Evolutionary conservation across 2,888 invertebrate genomes (phyloP).

Genomic region (Hydraecia micacea): DNA sequence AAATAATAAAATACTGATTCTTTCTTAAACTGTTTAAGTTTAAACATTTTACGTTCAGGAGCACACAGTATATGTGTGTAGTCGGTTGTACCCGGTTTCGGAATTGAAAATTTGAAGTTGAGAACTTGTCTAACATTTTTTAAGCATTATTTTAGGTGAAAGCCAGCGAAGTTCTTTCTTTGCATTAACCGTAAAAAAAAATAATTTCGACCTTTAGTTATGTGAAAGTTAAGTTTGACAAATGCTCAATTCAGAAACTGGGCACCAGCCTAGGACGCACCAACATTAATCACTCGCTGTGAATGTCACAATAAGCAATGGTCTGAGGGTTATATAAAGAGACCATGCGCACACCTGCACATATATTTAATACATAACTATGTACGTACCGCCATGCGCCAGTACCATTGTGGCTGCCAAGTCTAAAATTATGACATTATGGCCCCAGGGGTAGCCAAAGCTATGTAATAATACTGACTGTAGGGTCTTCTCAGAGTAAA

Average conservation of each 20-base stretch:
- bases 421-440: not conserved
- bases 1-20: not conserved
- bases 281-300: not conserved
- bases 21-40: not conserved
- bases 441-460: not conserved
- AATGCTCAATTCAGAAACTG: not conserved
- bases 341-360: not conserved
- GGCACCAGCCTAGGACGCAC: not conserved
- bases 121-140: not conserved
- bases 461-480: too few species aligned
- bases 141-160: not conserved
- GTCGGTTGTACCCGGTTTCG: not conserved
- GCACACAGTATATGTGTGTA: not conserved
- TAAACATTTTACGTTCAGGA: not conserved
- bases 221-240: not conserved
- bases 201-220: not conserved
- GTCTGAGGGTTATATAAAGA: not conserved
- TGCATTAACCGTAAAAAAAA: not conserved
- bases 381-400: not conserved
- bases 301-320: constrained; percentile 2
- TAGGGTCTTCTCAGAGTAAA: not conserved
- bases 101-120: not conserved
- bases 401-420: not conserved
- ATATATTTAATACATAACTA: not conserved
- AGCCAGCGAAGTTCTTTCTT: not conserved